A percentile compares a stretch with the other conserved stretches of the same genome.
Evolutionary conservation across 2,113 vertebrate species (phyloP).

Genomic region (Loxodonta africana): DNA sequence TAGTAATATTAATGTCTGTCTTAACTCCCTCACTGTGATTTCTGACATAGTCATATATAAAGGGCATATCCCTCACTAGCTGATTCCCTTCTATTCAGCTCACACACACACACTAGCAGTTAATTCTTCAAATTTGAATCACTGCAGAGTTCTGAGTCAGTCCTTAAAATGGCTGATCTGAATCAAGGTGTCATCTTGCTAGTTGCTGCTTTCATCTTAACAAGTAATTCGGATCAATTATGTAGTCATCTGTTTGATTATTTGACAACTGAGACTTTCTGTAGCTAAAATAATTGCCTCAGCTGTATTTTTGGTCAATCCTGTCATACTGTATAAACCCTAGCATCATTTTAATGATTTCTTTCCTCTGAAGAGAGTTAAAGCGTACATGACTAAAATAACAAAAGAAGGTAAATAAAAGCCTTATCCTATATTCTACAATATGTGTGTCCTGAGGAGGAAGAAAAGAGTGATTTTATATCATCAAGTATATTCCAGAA

Average conservation of each 20-base stretch:
- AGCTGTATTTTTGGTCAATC: constrained; percentile 62
- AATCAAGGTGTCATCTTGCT: constrained; percentile 58
- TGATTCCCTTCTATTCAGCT: constrained; percentile 48
- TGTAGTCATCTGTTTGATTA: constrained; percentile 61
- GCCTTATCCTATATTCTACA: background rate
- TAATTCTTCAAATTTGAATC: constrained; percentile 46
- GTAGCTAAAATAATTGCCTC: constrained; percentile 59
- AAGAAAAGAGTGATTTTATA: constrained; percentile 32
- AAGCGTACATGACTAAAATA: constrained; percentile 59
- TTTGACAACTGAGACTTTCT: constrained; percentile 62
- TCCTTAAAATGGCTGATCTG: constrained; percentile 66
- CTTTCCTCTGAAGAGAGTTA: constrained; percentile 32
- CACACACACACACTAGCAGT: background rate
- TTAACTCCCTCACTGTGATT: constrained; percentile 34
- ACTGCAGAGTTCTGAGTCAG: constrained; percentile 1
- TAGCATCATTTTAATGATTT: constrained; percentile 53
- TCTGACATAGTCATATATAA: background rate
- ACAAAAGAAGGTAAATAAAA: background rate
- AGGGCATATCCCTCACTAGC: background rate
- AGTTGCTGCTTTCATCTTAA: constrained; percentile 63
- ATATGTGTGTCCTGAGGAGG: background rate
- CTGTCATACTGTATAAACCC: constrained; percentile 31
- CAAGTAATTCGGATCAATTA: constrained; percentile 70
- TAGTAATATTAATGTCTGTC: constrained; percentile 13
- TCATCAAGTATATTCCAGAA: constrained; percentile 29